Evolutionary conservation across 2,888 invertebrate genomes (phyloP).

Genomic region (Lasioglossum vierecki): DNA sequence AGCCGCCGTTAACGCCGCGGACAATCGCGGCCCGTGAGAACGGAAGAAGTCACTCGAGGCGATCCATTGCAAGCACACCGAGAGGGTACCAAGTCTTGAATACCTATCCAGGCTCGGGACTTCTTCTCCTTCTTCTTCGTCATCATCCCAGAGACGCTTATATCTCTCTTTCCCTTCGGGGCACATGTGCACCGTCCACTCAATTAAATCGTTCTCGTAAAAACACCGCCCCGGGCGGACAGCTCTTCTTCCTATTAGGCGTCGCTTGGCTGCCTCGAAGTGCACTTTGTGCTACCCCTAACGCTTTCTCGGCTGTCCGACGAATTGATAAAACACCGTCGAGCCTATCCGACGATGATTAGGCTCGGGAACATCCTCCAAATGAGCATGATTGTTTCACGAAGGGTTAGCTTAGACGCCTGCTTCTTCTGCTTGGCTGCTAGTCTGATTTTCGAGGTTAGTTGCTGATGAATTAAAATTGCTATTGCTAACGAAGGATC

Average conservation of each 20-base stretch:
- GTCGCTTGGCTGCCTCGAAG: background rate
- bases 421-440: background rate
- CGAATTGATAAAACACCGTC: slow-evolving; percentile 10
- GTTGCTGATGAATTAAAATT: background rate
- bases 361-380: background rate
- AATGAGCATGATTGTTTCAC: background rate
- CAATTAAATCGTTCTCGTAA: slow-evolving; percentile 32
- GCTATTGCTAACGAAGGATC: background rate
- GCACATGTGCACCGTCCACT: slow-evolving; percentile 35
- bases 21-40: slow-evolving; percentile 73
- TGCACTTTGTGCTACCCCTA: slow-evolving; percentile 3
- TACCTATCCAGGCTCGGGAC: slow-evolving; percentile 40
- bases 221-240: slow-evolving; percentile 20
- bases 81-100: slow-evolving; percentile 35
- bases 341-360: background rate
- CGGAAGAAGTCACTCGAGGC: slow-evolving; percentile 70
- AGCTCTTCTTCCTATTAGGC: background rate
- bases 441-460: background rate
- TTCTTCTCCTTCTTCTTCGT: slow-evolving; percentile 10
- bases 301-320: background rate
- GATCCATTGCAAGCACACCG: slow-evolving; percentile 44
- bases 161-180: background rate
- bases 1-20: slow-evolving; percentile 75
- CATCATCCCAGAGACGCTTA: background rate
- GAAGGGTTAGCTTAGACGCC: background rate